Percentiles rank a stretch among this genome's conserved stretches.
These are phyloP conservation scores for Alcedo quadribrachys DNA, from an alignment of 2,797 vertebrate genomes.

Conservation along the genomic window DNA sequence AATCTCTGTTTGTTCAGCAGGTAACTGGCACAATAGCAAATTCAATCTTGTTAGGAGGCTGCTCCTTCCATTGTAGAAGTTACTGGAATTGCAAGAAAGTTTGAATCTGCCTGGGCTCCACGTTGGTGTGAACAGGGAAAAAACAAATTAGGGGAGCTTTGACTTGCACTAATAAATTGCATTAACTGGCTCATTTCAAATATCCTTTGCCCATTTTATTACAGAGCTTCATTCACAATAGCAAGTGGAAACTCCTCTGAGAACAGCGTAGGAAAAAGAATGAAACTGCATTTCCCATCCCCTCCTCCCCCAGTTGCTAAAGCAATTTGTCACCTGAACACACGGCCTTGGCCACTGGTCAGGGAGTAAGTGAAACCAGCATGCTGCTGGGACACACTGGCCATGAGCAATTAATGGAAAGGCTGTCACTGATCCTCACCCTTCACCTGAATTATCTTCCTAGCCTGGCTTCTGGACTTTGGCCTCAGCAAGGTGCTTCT, in stretches of 20 bases:
- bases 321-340: background rate
- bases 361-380: background rate
- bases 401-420: background rate
- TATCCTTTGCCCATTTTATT: slow-evolving; percentile 48
- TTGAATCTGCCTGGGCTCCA: slow-evolving; percentile 54
- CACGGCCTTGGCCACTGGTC: background rate
- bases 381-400: background rate
- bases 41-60: slow-evolving; percentile 82
- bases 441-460: background rate
- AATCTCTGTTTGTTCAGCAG: slow-evolving; percentile 87
- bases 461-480: background rate
- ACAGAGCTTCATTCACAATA: slow-evolving; percentile 21
- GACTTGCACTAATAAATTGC: slow-evolving; percentile 52
- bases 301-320: background rate
- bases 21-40: slow-evolving; percentile 79
- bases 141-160: background rate
- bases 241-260: slow-evolving; percentile 20
- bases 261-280: background rate
- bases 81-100: slow-evolving; percentile 75
- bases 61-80: slow-evolving; percentile 73
- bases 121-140: slow-evolving; percentile 17
- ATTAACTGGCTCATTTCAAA: slow-evolving; percentile 51
- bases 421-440: background rate
- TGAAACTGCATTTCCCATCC: background rate
- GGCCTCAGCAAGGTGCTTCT: background rate